phyloP scores from a whole-genome alignment of 1,140 invertebrate species.

The Dendroctonus valens region DNA sequence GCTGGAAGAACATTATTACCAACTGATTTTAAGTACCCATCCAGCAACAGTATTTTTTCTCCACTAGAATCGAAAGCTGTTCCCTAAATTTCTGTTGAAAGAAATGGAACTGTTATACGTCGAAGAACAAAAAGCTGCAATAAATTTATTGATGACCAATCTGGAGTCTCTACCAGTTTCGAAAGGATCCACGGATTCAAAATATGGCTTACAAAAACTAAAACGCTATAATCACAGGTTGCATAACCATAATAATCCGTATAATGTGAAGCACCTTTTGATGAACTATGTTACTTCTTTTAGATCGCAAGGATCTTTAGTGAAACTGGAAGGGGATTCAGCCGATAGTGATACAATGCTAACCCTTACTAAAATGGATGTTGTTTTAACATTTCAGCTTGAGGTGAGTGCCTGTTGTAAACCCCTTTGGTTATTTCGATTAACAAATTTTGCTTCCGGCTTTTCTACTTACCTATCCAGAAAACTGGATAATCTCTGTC shows the following conservation, averaged over 20 bases:
- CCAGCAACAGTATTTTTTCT: constrained; percentile 18
- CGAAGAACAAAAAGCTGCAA: constrained; percentile 96
- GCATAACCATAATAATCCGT: constrained; percentile 53
- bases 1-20: too few relatives aligned
- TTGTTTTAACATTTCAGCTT: constrained; percentile 93
- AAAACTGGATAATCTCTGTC: too few relatives aligned
- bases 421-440: too few relatives aligned
- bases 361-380: constrained; percentile 83
- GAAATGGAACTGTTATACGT: constrained; percentile 99
- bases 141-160: constrained; percentile 98
- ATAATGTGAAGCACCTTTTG: constrained; percentile 52
- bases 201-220: constrained; percentile 91
- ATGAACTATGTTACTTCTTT: constrained; percentile 56
- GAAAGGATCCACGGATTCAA: constrained; percentile 95
- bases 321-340: constrained; percentile 87
- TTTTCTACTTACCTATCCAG: too few relatives aligned
- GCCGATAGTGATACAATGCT: constrained; percentile 88
- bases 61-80: constrained; percentile 87
- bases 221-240: constrained; percentile 96
- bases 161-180: constrained; percentile 98
- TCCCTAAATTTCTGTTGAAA: constrained; percentile 99
- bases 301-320: constrained; percentile 88
- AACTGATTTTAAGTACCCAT: too few relatives aligned
- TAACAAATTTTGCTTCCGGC: too few relatives aligned
- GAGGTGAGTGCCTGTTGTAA: constrained; percentile 67